Conservation (phyloP, 2,888 invertebrate species). For the Trichopria drosophilae region DNA sequence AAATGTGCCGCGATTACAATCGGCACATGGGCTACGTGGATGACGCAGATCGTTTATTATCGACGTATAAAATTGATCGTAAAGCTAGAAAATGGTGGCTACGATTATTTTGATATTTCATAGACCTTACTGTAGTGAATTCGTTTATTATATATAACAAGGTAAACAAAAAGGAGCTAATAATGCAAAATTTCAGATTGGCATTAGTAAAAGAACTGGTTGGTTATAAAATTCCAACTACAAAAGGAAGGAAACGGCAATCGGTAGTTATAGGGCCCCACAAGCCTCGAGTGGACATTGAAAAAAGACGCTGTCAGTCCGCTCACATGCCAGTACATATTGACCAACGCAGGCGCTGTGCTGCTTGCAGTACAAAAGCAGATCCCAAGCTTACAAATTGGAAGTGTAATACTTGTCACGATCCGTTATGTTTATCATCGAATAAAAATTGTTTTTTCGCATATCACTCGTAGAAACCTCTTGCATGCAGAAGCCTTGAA, state of each 20-base stretch:
- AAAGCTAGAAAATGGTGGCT: too few species aligned
- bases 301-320: constrained; percentile 12
- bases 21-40: too few species aligned
- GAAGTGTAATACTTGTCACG: neutral
- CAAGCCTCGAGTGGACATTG: constrained; percentile 9
- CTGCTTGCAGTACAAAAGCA: too few species aligned
- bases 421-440: too few species aligned
- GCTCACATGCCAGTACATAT: constrained; percentile 17
- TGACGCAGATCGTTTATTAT: too few species aligned
- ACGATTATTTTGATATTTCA: too few species aligned
- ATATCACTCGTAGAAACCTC: too few species aligned
- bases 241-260: too few species aligned
- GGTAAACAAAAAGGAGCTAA: neutral
- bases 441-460: too few species aligned
- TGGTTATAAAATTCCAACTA: neutral
- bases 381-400: neutral
- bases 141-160: constrained; percentile 5
- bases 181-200: constrained; percentile 1
- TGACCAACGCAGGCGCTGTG: too few species aligned
- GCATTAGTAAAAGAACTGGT: neutral
- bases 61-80: too few species aligned
- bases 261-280: neutral
- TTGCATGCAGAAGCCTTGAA: too few species aligned
- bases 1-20: constrained; percentile 32
- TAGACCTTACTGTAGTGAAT: neutral